These are phyloP conservation scores for Plotosus lineatus DNA, from an alignment of 2,113 vertebrate genomes.

Conservation along the genomic window DNA sequence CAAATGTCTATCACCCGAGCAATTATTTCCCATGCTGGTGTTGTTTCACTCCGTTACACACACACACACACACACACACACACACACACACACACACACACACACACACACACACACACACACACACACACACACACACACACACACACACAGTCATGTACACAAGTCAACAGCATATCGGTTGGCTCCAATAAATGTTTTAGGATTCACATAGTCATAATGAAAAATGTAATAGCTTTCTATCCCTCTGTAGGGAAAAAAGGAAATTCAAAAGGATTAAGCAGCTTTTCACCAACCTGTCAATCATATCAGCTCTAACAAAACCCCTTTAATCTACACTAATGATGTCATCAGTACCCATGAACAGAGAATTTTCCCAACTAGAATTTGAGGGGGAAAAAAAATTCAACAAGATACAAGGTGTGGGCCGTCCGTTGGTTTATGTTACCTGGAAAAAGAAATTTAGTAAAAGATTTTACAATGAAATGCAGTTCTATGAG, in stretches of 20 bases:
- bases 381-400: neutral
- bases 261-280: neutral
- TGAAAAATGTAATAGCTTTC: conserved; percentile 25
- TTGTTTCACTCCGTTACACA: neutral
- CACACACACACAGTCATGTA: neutral
- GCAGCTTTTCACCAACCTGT: conserved; percentile 5
- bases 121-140: conserved; percentile 22
- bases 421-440: neutral
- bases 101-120: conserved; percentile 3
- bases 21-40: conserved; percentile 5
- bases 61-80: conserved; percentile 14
- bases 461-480: neutral
- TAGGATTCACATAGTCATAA: conserved; percentile 9
- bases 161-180: conserved; percentile 8
- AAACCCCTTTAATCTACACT: neutral
- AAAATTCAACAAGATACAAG: neutral
- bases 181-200: neutral
- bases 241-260: neutral
- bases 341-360: neutral
- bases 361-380: neutral
- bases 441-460: neutral
- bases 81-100: conserved; percentile 9
- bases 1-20: conserved; percentile 29
- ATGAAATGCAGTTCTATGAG: neutral
- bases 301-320: conserved; percentile 11